A percentile compares a stretch with the other conserved stretches of the same genome.
Evolutionary conservation across 2,888 invertebrate genomes (phyloP).

Genomic region (Pantelozetes paolii): DNA sequence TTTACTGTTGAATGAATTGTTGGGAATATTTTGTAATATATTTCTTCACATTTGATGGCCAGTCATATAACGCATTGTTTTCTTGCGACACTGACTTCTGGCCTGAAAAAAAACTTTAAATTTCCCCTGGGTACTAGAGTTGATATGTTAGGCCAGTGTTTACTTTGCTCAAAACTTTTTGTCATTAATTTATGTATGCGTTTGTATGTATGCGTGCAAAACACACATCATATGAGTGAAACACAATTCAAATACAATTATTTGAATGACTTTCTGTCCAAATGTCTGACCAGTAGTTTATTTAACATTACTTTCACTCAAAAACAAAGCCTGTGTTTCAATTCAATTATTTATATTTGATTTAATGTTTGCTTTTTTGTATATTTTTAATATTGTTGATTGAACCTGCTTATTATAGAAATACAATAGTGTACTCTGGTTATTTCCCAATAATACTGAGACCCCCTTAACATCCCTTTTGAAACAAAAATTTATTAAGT

Average conservation of each 20-base stretch:
- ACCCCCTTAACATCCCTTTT: no score
- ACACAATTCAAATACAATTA: conserved; percentile 10
- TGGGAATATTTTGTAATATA: background rate
- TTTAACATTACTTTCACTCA: no score
- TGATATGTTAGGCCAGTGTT: background rate
- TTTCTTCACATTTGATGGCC: background rate
- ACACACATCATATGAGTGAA: background rate
- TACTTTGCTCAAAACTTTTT: background rate
- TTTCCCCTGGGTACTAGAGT: conserved; percentile 1
- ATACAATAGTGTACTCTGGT: no score
- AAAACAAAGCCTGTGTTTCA: no score
- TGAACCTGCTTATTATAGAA: no score
- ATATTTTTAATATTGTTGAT: background rate
- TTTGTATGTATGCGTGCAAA: conserved; percentile 2
- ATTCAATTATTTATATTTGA: no score
- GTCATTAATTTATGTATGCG: conserved; percentile 21
- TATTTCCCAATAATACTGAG: no score
- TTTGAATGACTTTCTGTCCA: background rate
- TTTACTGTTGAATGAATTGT: background rate
- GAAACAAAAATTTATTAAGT: no score
- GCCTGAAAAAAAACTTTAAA: background rate
- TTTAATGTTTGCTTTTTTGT: background rate
- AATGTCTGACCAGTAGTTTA: background rate
- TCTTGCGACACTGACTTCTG: no score
- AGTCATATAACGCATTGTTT: background rate